Conservation (phyloP, 2,797 vertebrate species). For the Microctenopoma stevenorrisi region DNA sequence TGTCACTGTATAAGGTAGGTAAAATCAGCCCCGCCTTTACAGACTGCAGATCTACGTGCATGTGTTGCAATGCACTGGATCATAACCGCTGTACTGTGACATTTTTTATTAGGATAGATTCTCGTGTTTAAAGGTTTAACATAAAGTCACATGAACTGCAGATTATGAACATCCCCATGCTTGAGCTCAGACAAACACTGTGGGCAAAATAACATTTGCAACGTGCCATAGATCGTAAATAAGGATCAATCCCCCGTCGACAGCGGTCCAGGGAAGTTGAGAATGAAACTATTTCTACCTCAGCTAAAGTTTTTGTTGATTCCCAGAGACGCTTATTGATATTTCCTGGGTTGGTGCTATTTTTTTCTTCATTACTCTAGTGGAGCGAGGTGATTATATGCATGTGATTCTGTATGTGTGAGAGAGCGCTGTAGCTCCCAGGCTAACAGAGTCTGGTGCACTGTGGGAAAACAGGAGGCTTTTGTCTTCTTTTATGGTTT, state of each 20-base stretch:
- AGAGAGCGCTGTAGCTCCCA: conserved; percentile 67
- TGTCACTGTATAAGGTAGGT: too few species aligned
- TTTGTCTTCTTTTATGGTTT: conserved; percentile 83
- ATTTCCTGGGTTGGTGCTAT: conserved; percentile 61
- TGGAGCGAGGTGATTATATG: conserved; percentile 54
- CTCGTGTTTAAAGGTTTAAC: not conserved
- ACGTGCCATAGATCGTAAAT: conserved; percentile 33
- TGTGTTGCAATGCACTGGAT: too few species aligned
- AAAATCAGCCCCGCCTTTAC: too few species aligned
- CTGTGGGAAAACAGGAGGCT: conserved; percentile 81
- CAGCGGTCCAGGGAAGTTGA: conserved; percentile 8
- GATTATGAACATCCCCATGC: not conserved
- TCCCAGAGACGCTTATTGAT: conserved; percentile 68
- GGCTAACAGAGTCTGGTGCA: conserved; percentile 74
- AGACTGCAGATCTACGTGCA: too few species aligned
- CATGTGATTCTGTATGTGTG: conserved; percentile 51
- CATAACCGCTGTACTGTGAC: too few species aligned
- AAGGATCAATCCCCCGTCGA: conserved; percentile 40
- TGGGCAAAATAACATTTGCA: conserved; percentile 34
- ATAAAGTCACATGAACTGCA: conserved; percentile 3
- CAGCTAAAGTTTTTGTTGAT: conserved; percentile 37
- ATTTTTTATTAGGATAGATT: too few species aligned
- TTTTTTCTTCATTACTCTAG: conserved; percentile 51
- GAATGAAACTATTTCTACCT: conserved; percentile 52
- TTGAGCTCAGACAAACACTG: conserved; percentile 9